Base-by-base conservation (phyloP, 2,113 vertebrate species). In the Ochotona curzoniae region DNA sequence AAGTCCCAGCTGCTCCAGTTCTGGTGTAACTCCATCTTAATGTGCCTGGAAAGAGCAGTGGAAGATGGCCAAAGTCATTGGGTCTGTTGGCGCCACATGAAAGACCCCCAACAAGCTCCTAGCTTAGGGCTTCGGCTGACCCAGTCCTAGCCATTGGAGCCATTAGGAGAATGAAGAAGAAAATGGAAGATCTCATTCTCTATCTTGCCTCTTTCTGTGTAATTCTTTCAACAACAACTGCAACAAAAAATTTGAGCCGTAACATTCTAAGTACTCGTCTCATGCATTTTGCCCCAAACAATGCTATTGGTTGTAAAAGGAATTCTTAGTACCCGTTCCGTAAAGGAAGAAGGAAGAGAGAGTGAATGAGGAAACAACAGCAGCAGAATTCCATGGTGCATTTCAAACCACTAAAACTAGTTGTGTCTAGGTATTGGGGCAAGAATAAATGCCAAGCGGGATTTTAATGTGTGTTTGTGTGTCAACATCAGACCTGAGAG, bases 401-500 rank as follows among this genome's bases (percentile, higher is more conserved):
- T 92, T 95, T 93, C 30, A 20, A 89, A 82, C 92, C 84, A 93
- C 57, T 80, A 54, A 79, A 95, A 11, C 69, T 51, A 30, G 90
- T 57, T 38, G 71, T 73, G 93, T 21, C 79, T 76, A 93, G 38
- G 85, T 75, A 61, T 25, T 11, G 32, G 84, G 90, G 90, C 87
- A 92, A 94, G 90, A 94, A 82, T 88, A 92, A 92, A 88, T 93
- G 96, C 94, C 87, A 96, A 64, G 35, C 15, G 60, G 71, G 47
- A 83, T 82, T 94, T 80, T 88, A 82, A 82, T 76, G 32, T 93
- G 82, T 88, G 67, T 80, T 93, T 96, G 38, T 93, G 64, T 95
- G 94, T 95, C 93, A 97, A 96, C 89, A 85, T 38, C 87, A 95
- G 89, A 83, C 80, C 94, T 81, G 67, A 95, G 81, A 95, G 95